These are phyloP conservation scores for Cydia splendana DNA, from an alignment of 1,140 invertebrate genomes.

Conservation along the genomic window DNA sequence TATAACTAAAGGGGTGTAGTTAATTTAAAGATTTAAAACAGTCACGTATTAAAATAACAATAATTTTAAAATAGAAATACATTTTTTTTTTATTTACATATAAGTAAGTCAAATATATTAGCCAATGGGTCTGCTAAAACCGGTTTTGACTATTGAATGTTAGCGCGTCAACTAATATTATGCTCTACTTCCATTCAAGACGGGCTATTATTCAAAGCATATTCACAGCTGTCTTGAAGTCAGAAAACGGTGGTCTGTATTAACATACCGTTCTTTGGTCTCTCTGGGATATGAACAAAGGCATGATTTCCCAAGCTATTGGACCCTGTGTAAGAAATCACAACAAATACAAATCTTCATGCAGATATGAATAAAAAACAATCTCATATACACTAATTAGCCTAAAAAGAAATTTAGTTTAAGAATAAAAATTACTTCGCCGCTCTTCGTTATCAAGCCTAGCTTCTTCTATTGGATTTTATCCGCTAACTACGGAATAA, in stretches of 20 bases:
- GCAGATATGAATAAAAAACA: slow-evolving; percentile 21
- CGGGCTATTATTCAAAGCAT: slow-evolving; percentile 42
- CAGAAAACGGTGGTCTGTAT: slow-evolving; percentile 13
- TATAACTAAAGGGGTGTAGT: slow-evolving; percentile 11
- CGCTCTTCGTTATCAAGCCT: slow-evolving; percentile 39
- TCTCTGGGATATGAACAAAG: slow-evolving; percentile 37
- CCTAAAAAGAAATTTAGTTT: slow-evolving; percentile 34
- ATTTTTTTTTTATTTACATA: background rate
- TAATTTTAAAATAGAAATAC: slow-evolving; percentile 22
- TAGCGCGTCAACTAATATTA: slow-evolving; percentile 11
- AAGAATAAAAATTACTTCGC: slow-evolving; percentile 23
- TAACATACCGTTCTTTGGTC: slow-evolving; percentile 53
- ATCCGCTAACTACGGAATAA: slow-evolving; percentile 65
- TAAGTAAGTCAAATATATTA: slow-evolving; percentile 6
- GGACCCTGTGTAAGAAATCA: slow-evolving; percentile 13
- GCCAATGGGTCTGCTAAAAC: background rate
- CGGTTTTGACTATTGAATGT: background rate
- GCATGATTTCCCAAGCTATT: slow-evolving; percentile 31
- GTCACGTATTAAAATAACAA: slow-evolving; percentile 24
- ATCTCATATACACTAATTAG: slow-evolving; percentile 41
- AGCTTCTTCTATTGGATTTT: slow-evolving; percentile 64
- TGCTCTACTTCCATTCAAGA: slow-evolving; percentile 29
- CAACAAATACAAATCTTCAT: slow-evolving; percentile 9
- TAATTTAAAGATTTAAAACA: slow-evolving; percentile 1
- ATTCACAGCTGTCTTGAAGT: slow-evolving; percentile 30